These are phyloP conservation scores for Corythaixoides concolor DNA, from an alignment of 2,113 vertebrate species.

Conservation along the genomic window DNA sequence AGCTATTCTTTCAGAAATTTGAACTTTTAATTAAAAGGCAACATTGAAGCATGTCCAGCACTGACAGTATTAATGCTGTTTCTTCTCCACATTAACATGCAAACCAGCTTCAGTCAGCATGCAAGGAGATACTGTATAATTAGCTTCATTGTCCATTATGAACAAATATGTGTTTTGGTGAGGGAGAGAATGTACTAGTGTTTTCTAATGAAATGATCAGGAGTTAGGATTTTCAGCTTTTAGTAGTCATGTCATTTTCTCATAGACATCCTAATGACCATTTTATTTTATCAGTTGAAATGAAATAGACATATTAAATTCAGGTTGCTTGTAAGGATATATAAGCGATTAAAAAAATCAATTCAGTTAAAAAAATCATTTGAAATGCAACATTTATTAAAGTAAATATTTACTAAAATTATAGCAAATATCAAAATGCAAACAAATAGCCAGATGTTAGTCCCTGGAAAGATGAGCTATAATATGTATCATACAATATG, in stretches of 20 bases:
- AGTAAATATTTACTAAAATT: neutral
- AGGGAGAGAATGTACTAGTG: neutral
- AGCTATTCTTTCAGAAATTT: slow-evolving; percentile 71
- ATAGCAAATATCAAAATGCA: neutral
- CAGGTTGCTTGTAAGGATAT: neutral
- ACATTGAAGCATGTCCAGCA: slow-evolving; percentile 69
- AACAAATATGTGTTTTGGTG: slow-evolving; percentile 55
- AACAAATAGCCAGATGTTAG: neutral
- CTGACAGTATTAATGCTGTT: slow-evolving; percentile 65
- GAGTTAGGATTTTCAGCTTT: neutral
- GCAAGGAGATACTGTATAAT: slow-evolving; percentile 61
- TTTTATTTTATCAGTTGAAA: neutral
- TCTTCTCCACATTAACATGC: slow-evolving; percentile 69
- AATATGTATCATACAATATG: neutral
- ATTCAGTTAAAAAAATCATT: neutral
- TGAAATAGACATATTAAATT: neutral
- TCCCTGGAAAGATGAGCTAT: neutral
- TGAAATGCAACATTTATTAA: neutral
- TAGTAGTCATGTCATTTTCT: neutral
- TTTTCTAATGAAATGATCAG: neutral
- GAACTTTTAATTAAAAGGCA: slow-evolving; percentile 75
- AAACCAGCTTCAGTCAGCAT: slow-evolving; percentile 63
- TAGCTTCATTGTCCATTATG: slow-evolving; percentile 48
- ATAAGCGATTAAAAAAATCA: neutral
- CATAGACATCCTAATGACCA: neutral